phyloP scores from a whole-genome alignment of 2,797 vertebrate species.

The Heteromormyrus szaboi region DNA sequence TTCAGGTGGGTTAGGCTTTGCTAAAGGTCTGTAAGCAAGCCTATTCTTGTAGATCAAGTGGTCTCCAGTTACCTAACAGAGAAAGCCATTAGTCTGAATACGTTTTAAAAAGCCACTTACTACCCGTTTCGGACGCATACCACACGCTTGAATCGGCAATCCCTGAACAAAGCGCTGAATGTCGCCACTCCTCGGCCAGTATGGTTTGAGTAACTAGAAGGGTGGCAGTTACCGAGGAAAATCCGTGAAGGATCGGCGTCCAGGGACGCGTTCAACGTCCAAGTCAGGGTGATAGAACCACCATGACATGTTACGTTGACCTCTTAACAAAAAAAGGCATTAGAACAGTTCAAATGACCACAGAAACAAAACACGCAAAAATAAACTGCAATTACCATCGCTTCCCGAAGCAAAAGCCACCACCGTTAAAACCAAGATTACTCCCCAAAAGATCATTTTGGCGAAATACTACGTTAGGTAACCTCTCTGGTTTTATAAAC shows the following conservation, averaged over 20 bases:
- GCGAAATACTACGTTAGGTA: not conserved
- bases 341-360: not conserved
- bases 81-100: not conserved
- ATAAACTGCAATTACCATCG: not conserved
- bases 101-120: not conserved
- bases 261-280: constrained; percentile 42
- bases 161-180: constrained; percentile 43
- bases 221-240: constrained; percentile 58
- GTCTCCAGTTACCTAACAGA: constrained; percentile 49
- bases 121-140: constrained; percentile 29
- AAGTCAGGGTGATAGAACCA: constrained; percentile 39
- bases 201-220: constrained; percentile 27
- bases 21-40: constrained; percentile 37
- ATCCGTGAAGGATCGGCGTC: constrained; percentile 42
- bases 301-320: constrained; percentile 42
- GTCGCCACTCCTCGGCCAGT: constrained; percentile 34
- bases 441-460: not conserved
- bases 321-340: constrained; percentile 33
- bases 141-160: constrained; percentile 52
- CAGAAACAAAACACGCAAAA: not conserved
- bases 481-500: not conserved
- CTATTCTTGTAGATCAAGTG: constrained; percentile 47
- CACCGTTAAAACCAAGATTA: not conserved
- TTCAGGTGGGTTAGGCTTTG: constrained; percentile 19
- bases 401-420: not conserved